These are phyloP conservation scores for Sylvia borin DNA, from an alignment of 2,797 vertebrate species.

Conservation along the genomic window DNA sequence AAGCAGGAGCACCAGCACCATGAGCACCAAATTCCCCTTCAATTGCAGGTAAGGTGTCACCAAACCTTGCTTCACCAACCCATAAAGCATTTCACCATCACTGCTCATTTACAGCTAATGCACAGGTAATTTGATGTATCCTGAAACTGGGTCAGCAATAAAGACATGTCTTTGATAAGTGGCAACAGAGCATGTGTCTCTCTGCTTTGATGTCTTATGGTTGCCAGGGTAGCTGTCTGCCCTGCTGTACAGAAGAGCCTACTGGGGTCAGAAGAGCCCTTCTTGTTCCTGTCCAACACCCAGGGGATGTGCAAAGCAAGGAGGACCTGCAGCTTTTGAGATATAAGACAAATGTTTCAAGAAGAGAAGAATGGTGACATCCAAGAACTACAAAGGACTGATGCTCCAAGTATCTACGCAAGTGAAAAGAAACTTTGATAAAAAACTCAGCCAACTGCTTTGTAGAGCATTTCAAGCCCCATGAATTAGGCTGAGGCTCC, in stretches of 20 bases:
- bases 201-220: not conserved
- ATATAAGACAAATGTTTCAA: not conserved
- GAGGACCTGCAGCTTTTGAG: not conserved
- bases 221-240: not conserved
- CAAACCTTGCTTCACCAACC: not conserved
- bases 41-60: not conserved
- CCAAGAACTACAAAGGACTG: not conserved
- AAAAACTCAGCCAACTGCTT: not conserved
- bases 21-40: not conserved
- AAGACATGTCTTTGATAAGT: not conserved
- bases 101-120: not conserved
- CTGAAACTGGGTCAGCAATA: not conserved
- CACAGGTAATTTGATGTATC: not conserved
- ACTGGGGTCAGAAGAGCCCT: not conserved
- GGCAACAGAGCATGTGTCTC: not conserved
- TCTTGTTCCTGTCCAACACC: not conserved
- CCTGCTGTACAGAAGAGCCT: not conserved
- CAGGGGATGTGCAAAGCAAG: not conserved
- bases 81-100: not conserved
- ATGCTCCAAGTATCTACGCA: not conserved
- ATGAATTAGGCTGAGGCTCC: not conserved
- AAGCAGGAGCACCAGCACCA: accelerated
- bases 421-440: not conserved
- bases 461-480: not conserved
- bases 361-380: not conserved